phyloP scores from a whole-genome alignment of 2,797 vertebrate genomes.

The Rhyacichthys aspro region DNA sequence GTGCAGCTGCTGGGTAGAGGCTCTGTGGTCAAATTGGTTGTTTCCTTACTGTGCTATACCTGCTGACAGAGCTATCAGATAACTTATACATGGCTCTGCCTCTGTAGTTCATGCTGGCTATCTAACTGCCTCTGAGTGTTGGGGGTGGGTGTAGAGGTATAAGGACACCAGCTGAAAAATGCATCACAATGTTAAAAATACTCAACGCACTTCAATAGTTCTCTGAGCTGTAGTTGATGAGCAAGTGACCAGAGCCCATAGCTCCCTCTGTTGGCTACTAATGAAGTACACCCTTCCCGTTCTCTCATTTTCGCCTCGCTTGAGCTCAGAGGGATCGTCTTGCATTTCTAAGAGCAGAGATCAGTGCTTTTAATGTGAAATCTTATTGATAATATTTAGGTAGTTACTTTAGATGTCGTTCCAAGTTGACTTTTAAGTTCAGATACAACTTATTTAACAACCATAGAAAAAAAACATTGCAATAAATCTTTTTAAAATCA shows the following conservation, averaged over 20 bases:
- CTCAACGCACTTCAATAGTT: background rate
- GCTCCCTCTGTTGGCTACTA: constrained; percentile 93
- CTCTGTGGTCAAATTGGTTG: constrained; percentile 53
- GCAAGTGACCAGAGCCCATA: constrained; percentile 86
- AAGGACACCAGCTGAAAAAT: constrained; percentile 13
- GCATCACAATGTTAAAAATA: constrained; percentile 6
- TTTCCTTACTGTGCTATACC: constrained; percentile 50
- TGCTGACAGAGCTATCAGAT: constrained; percentile 62
- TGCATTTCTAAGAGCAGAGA: constrained; percentile 1
- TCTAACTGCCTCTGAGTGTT: constrained; percentile 15
- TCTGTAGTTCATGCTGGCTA: constrained; percentile 23
- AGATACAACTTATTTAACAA: background rate
- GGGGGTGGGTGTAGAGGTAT: background rate
- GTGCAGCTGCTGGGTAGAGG: constrained; percentile 29
- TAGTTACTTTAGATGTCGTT: background rate
- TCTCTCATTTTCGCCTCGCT: constrained; percentile 1
- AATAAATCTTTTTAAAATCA: constrained; percentile 4
- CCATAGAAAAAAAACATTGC: background rate
- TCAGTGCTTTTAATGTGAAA: background rate
- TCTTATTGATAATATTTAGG: background rate
- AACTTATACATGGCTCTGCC: constrained; percentile 45
- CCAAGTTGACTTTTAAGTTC: background rate
- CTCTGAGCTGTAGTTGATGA: constrained; percentile 35
- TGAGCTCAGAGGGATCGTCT: constrained; percentile 1
- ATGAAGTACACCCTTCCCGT: constrained; percentile 78